Base-by-base conservation (phyloP, 2,797 vertebrate genomes). In the Fistularia commersonii region DNA sequence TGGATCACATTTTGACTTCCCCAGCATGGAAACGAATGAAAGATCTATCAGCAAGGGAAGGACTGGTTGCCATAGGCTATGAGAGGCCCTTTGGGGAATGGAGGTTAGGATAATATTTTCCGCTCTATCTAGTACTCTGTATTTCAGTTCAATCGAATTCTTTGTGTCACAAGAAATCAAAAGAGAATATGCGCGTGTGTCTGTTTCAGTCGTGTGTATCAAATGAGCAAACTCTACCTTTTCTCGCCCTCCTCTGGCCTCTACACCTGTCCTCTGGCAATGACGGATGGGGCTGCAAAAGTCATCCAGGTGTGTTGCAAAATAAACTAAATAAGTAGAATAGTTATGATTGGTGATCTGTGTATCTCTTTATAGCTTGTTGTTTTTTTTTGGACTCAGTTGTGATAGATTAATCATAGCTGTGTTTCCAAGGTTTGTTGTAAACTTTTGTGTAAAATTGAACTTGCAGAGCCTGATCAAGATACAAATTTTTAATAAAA, bases 271-370 rank as follows among this genome's bases (percentile, higher is more conserved):
- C 92, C 93, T 4, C 84, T 96, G 57, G 94, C 93, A 69, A 95
- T 95, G 95, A 95, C 93, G 4, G 94, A 97, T 32, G 94, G 93
- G 66, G 93, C 94, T 23, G 91, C 93, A 46, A 95, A 93, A 87
- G 93, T 95, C 59, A 92, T 94, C 40, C 90, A 95, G 90, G 93
- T 97, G 48, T 72, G 81, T 62, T 14, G 45, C 56, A 31, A 47
- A 51, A 40, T 13, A 39, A 35, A 33, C 6, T 6, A 7, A 36
- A 10, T 36, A 23, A 23, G 23, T 23, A 23, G 23, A 2, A 23
- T 23, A 23, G 23, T 23, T 23, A 23, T 23, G 2, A 23, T 23
- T 23, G 23, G 23, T 23, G 23, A 23, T 23, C 23, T 23, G 23
- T 23, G 23, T 23, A 23, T 23, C 23, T 23, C 23, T 23, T 23